These are phyloP conservation scores for Macquaria australasica DNA, from an alignment of 2,113 vertebrate species.

Conservation along the genomic window DNA sequence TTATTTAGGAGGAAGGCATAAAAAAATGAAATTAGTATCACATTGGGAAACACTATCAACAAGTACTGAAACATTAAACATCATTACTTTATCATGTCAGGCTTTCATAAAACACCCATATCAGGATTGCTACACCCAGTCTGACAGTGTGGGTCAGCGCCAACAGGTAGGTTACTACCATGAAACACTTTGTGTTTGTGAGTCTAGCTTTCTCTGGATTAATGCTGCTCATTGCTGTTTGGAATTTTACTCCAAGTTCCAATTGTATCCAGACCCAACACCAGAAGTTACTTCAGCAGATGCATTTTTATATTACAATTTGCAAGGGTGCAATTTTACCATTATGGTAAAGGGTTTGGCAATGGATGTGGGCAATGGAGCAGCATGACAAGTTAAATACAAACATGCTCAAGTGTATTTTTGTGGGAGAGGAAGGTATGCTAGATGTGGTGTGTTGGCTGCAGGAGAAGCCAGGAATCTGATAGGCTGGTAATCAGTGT, in stretches of 20 bases:
- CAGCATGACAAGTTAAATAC: background rate
- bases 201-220: background rate
- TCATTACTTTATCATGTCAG: background rate
- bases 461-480: slow-evolving; percentile 71
- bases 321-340: background rate
- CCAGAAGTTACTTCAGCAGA: background rate
- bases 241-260: background rate
- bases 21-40: background rate
- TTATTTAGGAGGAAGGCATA: background rate
- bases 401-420: background rate
- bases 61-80: background rate
- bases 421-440: slow-evolving; percentile 17
- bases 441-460: slow-evolving; percentile 44
- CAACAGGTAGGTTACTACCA: background rate
- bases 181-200: background rate
- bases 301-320: background rate
- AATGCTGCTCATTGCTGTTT: background rate
- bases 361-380: background rate
- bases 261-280: background rate
- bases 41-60: background rate
- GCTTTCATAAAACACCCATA: background rate
- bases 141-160: background rate
- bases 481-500: slow-evolving; percentile 76
- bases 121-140: background rate
- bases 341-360: background rate